Percentiles rank a stretch among this genome's conserved stretches.
phyloP scores from a whole-genome alignment of 2,797 vertebrate genomes.

The Gallinago nigripennis region DNA sequence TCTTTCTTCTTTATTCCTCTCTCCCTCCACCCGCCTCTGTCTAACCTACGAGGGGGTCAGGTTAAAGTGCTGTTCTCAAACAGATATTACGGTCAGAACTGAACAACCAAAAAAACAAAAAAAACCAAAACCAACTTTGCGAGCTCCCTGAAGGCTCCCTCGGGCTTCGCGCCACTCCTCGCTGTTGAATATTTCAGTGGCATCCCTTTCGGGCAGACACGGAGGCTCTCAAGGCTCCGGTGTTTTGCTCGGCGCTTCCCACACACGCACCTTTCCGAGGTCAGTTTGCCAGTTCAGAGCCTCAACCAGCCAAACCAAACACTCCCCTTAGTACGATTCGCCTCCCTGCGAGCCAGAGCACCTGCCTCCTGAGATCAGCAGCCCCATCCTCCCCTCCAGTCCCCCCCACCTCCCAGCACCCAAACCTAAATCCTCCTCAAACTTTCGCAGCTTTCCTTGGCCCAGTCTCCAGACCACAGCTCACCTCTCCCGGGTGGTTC shows the following conservation, averaged over 20 bases:
- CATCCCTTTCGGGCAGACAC: background rate
- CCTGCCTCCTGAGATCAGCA: background rate
- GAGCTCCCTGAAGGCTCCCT: background rate
- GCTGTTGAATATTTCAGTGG: background rate
- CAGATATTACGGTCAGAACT: background rate
- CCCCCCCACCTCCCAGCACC: background rate
- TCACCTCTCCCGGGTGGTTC: background rate
- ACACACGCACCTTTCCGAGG: background rate
- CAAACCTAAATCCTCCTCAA: background rate
- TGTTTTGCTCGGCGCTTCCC: background rate
- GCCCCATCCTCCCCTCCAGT: background rate
- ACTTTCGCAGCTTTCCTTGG: background rate
- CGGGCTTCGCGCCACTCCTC: too few relatives aligned
- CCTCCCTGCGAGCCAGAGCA: background rate
- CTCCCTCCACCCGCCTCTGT: accelerated
- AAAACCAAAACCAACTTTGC: background rate
- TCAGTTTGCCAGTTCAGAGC: background rate
- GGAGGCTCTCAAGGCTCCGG: accelerated
- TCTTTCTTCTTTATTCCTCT: background rate
- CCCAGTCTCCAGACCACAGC: background rate
- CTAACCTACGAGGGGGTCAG: background rate
- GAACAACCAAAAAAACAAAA: background rate
- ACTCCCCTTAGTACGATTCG: accelerated
- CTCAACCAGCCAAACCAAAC: background rate
- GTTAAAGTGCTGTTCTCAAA: background rate